A percentile compares a stretch with the other conserved stretches of the same genome.
phyloP scores from a whole-genome alignment of 2,888 invertebrate genomes.

The Pyrochroa serraticornis region DNA sequence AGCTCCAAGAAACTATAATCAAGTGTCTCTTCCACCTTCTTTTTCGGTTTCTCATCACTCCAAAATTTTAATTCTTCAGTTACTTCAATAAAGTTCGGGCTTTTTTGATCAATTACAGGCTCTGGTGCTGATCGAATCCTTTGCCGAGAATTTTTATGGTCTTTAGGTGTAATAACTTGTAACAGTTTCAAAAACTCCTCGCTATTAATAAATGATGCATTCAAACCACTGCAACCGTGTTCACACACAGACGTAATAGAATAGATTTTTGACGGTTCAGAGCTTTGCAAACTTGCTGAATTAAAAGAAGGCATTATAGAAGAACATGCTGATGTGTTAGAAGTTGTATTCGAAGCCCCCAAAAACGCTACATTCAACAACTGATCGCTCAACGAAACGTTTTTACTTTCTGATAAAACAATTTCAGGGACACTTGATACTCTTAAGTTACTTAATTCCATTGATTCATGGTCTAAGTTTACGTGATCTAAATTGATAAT shows the following conservation, averaged over 20 bases:
- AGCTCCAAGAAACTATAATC: too few species aligned
- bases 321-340: constrained; percentile 20
- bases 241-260: constrained; percentile 13
- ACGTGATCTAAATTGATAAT: constrained; percentile 13
- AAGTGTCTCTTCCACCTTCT: too few species aligned
- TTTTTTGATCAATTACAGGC: too few species aligned
- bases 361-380: constrained; percentile 33
- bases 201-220: too few species aligned
- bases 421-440: constrained; percentile 15
- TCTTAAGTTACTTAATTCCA: constrained; percentile 10
- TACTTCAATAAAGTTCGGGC: too few species aligned
- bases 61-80: too few species aligned
- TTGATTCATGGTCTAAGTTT: constrained; percentile 13
- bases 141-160: too few species aligned
- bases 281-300: constrained; percentile 28
- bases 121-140: too few species aligned
- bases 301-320: constrained; percentile 30
- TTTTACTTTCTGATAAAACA: constrained; percentile 20
- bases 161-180: too few species aligned
- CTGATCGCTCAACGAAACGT: not conserved
- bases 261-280: constrained; percentile 34
- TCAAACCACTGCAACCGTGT: too few species aligned
- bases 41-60: too few species aligned
- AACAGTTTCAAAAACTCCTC: too few species aligned
- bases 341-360: constrained; percentile 19